phyloP scores from a whole-genome alignment of 1,140 invertebrate species.

The Drosophila aff. region DNA sequence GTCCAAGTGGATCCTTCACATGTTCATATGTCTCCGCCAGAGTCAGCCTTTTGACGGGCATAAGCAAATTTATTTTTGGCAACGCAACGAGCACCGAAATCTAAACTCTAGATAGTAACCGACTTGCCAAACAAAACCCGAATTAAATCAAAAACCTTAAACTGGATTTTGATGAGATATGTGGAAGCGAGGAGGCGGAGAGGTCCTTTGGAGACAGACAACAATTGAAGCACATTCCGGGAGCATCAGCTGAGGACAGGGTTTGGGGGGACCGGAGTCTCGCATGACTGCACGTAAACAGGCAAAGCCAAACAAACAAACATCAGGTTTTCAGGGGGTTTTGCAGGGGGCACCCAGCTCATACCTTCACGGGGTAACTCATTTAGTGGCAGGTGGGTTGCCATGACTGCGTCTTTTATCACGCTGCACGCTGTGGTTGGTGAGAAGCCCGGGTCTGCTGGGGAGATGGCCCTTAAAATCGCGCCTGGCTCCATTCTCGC shows the following conservation, averaged over 20 bases:
- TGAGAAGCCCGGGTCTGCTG: constrained; percentile 7
- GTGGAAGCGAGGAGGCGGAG: too few relatives aligned
- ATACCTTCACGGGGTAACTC: constrained; percentile 67
- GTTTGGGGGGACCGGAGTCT: constrained; percentile 15
- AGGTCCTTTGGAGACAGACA: constrained; percentile 37
- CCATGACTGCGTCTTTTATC: constrained; percentile 63
- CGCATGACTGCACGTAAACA: constrained; percentile 54
- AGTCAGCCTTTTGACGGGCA: constrained; percentile 53
- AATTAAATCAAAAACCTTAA: constrained; percentile 82
- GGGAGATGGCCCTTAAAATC: constrained; percentile 36
- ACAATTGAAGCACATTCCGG: constrained; percentile 57
- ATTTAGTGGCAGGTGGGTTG: constrained; percentile 60
- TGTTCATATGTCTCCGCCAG: constrained; percentile 36
- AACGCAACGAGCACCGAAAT: constrained; percentile 11
- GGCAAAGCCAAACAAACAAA: constrained; percentile 73
- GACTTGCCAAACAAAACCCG: constrained; percentile 56
- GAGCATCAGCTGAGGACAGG: constrained; percentile 11
- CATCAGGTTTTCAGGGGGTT: constrained; percentile 32
- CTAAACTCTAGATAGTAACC: constrained; percentile 28
- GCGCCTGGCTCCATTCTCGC: constrained; percentile 48
- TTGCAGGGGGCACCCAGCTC: neutral
- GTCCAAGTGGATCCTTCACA: constrained; percentile 30
- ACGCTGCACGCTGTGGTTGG: constrained; percentile 40
- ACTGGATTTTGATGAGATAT: constrained; percentile 77
- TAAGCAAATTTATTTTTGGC: constrained; percentile 45